A percentile compares a stretch with the other conserved stretches of the same genome.
Evolutionary conservation across 1,140 invertebrate species (phyloP).

Genomic region (Leptopilina clavipes): DNA sequence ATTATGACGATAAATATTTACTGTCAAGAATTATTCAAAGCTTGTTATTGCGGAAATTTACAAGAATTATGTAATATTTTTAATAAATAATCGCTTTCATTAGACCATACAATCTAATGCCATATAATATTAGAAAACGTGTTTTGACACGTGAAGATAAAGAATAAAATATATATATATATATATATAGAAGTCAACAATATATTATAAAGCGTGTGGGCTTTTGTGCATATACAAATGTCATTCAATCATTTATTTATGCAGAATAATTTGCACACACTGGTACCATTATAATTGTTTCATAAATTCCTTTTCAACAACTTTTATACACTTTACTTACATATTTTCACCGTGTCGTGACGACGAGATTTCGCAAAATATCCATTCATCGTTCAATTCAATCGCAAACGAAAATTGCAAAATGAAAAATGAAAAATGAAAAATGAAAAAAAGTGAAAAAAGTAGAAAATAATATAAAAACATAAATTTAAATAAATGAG

Average conservation of each 20-base stretch:
- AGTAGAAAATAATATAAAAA: too few species aligned
- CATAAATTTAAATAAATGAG: too few species aligned
- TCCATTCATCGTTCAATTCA: too few species aligned
- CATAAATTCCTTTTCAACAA: too few species aligned
- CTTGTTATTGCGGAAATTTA: slow-evolving; percentile 4
- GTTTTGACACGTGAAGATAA: slow-evolving; percentile 21
- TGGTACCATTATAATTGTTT: not conserved
- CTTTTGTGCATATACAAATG: not conserved
- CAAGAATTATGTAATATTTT: not conserved
- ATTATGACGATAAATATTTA: not conserved
- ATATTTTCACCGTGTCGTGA: not conserved
- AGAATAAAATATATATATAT: not conserved
- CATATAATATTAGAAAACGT: slow-evolving; percentile 10
- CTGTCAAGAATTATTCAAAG: slow-evolving; percentile 7
- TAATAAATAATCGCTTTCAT: not conserved
- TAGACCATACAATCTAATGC: not conserved
- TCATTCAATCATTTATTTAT: not conserved
- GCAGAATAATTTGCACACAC: not conserved
- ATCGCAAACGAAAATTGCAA: too few species aligned
- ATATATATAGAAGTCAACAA: not conserved
- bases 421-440: too few species aligned
- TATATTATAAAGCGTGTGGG: not conserved
- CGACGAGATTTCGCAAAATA: too few species aligned
- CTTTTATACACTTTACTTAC: too few species aligned
- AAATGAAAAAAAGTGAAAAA: too few species aligned